These are phyloP conservation scores for Stenoptilia bipunctidactyla DNA, from an alignment of 2,888 invertebrate species.

Conservation along the genomic window DNA sequence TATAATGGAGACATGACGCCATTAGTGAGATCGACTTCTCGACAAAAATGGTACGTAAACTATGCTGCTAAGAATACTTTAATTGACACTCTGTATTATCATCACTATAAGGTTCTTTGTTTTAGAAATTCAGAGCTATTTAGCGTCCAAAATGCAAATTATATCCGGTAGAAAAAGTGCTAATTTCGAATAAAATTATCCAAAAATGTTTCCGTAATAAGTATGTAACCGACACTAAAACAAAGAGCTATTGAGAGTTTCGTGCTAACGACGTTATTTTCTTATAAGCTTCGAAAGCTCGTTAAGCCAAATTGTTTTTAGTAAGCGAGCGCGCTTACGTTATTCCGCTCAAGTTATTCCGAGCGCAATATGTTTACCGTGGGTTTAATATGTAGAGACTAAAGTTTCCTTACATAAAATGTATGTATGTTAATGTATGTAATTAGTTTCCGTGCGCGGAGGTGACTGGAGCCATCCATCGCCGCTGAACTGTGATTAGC, in stretches of 20 bases:
- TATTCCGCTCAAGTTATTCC: neutral
- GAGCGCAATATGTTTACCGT: too few relatives aligned
- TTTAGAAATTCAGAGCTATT: too few relatives aligned
- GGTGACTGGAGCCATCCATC: neutral
- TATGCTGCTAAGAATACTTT: too few relatives aligned
- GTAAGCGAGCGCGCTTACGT: neutral
- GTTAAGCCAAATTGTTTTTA: neutral
- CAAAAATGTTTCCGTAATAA: too few relatives aligned
- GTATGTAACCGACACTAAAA: too few relatives aligned
- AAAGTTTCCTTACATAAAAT: neutral
- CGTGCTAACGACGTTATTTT: neutral
- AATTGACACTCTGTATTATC: too few relatives aligned
- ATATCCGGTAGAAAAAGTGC: too few relatives aligned
- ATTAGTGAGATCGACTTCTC: constrained; percentile 89
- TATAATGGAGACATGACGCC: constrained; percentile 94
- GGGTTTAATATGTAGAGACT: too few relatives aligned
- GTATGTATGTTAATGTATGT: neutral
- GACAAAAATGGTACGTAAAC: constrained; percentile 87
- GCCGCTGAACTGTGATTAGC: neutral
- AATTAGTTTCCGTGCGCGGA: constrained; percentile 5
- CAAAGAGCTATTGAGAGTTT: neutral
- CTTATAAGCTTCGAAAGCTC: neutral
- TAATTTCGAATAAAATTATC: too few relatives aligned
- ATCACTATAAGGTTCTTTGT: too few relatives aligned
- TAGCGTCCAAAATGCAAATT: too few relatives aligned